These are phyloP conservation scores for Murina feae DNA, from an alignment of 2,113 vertebrate species.

Conservation along the genomic window DNA sequence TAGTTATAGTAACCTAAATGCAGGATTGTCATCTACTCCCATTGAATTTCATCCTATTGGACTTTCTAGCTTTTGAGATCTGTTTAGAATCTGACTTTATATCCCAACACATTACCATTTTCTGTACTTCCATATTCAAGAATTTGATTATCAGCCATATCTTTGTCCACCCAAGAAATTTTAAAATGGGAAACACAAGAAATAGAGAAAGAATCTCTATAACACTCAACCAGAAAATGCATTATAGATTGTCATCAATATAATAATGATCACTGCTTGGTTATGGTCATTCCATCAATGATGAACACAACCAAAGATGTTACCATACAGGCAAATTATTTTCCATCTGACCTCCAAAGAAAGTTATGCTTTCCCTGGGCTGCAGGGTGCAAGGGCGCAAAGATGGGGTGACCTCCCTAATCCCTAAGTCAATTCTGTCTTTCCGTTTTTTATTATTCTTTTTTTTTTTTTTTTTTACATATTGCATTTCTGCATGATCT, in stretches of 20 bases:
- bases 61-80: background rate
- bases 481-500: background rate
- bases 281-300: background rate
- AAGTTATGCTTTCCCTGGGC: background rate
- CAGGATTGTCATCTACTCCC: background rate
- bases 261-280: background rate
- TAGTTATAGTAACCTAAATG: background rate
- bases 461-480: background rate
- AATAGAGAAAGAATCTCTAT: background rate
- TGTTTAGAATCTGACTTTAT: background rate
- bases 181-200: background rate
- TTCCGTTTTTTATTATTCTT: background rate
- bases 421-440: background rate
- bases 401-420: background rate
- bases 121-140: background rate
- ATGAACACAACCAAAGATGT: background rate
- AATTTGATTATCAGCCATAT: background rate
- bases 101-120: background rate
- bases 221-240: background rate
- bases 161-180: background rate
- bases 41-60: background rate
- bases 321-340: background rate
- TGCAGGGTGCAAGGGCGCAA: background rate
- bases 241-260: background rate
- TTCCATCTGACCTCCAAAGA: background rate